These are phyloP conservation scores for Elymnias hypermnestra DNA, from an alignment of 1,140 invertebrate species.

Conservation along the genomic window DNA sequence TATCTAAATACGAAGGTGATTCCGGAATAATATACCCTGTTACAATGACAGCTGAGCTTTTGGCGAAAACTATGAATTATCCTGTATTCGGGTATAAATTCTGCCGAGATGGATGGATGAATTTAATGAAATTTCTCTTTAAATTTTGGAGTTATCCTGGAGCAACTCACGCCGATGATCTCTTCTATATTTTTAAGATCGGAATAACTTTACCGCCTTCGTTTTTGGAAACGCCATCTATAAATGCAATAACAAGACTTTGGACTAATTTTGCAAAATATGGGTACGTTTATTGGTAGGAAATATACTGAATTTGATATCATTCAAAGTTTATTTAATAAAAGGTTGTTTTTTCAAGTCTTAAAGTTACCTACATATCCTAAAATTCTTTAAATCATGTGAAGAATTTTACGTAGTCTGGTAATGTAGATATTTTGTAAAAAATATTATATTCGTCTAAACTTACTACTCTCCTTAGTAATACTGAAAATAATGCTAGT, in stretches of 20 bases:
- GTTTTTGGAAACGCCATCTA: conserved; percentile 34
- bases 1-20: conserved; percentile 49
- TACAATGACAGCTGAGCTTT: conserved; percentile 35
- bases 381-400: background rate
- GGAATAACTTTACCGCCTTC: conserved; percentile 26
- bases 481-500: too few species aligned
- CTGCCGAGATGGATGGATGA: conserved; percentile 42
- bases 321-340: too few species aligned
- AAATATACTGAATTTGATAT: too few species aligned
- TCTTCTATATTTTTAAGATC: conserved; percentile 58
- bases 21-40: conserved; percentile 42
- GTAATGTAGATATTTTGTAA: too few species aligned
- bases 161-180: conserved; percentile 56
- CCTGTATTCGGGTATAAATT: conserved; percentile 45
- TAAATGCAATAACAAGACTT: conserved; percentile 41
- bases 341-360: too few species aligned
- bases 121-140: conserved; percentile 37
- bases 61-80: conserved; percentile 30
- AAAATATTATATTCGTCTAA: background rate
- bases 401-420: too few species aligned
- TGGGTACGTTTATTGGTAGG: conserved; percentile 28
- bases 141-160: conserved; percentile 32
- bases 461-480: too few species aligned
- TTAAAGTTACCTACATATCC: background rate
- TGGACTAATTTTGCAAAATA: conserved; percentile 63